Conservation (phyloP, 2,113 vertebrate genomes). For the Sorex fumeus region DNA sequence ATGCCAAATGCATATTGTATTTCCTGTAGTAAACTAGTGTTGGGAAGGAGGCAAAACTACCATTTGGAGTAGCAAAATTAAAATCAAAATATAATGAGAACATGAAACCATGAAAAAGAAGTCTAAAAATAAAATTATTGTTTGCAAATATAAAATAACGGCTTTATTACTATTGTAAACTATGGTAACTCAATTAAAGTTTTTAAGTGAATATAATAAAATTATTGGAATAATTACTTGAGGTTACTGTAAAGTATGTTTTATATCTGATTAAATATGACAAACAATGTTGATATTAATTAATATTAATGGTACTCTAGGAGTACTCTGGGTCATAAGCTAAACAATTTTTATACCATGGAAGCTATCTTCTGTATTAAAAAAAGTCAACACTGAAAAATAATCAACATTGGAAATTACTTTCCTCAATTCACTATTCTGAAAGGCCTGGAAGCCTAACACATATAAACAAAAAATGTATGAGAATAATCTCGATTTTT, state of each 20-base stretch:
- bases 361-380: background rate
- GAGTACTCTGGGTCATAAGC: background rate
- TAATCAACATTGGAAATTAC: slow-evolving; percentile 43
- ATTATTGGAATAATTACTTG: background rate
- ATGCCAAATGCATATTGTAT: slow-evolving; percentile 87
- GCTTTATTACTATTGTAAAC: background rate
- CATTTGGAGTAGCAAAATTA: slow-evolving; percentile 25
- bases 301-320: background rate
- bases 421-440: slow-evolving; percentile 1
- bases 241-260: background rate
- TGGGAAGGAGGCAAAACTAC: slow-evolving; percentile 16
- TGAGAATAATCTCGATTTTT: slow-evolving; percentile 48
- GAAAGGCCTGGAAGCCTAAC: slow-evolving; percentile 37
- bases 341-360: background rate
- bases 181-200: too few relatives aligned
- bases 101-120: slow-evolving; percentile 72
- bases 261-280: background rate
- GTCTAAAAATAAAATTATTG: too few relatives aligned
- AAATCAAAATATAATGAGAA: slow-evolving; percentile 54
- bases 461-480: slow-evolving; percentile 32
- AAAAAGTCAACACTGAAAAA: background rate
- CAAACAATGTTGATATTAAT: background rate
- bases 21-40: slow-evolving; percentile 85
- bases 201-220: slow-evolving; percentile 1
- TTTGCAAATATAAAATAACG: too few relatives aligned